Evolutionary conservation across 1,140 invertebrate species (phyloP).

Genomic region (Cecropterus lyciades): DNA sequence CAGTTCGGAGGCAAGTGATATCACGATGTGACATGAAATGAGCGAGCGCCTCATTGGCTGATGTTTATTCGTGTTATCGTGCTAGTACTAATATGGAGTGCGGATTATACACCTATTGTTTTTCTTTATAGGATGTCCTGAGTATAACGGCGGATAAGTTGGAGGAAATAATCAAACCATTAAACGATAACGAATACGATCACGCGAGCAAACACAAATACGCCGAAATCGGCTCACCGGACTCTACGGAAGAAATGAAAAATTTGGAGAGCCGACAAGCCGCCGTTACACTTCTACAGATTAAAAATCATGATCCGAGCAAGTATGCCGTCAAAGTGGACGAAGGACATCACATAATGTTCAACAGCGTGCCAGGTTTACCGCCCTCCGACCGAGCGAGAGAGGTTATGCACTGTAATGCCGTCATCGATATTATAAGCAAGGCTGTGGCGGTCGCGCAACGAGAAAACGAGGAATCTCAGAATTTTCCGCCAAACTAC

Average conservation of each 20-base stretch:
- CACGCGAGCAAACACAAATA: conserved; percentile 68
- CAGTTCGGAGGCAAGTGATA: conserved; percentile 63
- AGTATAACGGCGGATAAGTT: conserved; percentile 77
- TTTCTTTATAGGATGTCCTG: conserved; percentile 78
- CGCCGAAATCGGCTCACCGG: conserved; percentile 76
- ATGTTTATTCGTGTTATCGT: conserved; percentile 66
- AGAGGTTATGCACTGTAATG: conserved; percentile 82
- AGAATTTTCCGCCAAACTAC: conserved; percentile 68
- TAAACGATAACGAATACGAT: conserved; percentile 68
- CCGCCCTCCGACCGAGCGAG: conserved; percentile 74
- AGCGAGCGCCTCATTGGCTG: conserved; percentile 70
- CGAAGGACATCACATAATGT: conserved; percentile 78
- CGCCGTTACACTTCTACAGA: conserved; percentile 80
- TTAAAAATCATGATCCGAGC: conserved; percentile 81
- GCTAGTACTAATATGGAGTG: conserved; percentile 53
- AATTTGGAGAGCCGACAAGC: conserved; percentile 81
- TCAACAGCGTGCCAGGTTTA: conserved; percentile 77
- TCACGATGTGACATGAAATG: conserved; percentile 69
- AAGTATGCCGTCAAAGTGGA: conserved; percentile 78
- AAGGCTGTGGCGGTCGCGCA: conserved; percentile 80
- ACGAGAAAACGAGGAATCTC: conserved; percentile 78
- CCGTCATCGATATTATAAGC: conserved; percentile 82
- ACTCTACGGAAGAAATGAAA: conserved; percentile 83
- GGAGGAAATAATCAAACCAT: conserved; percentile 81
- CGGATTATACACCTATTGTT: conserved; percentile 59